Evolutionary conservation across 2,113 vertebrate genomes (phyloP).

Genomic region (Axis porcinus): DNA sequence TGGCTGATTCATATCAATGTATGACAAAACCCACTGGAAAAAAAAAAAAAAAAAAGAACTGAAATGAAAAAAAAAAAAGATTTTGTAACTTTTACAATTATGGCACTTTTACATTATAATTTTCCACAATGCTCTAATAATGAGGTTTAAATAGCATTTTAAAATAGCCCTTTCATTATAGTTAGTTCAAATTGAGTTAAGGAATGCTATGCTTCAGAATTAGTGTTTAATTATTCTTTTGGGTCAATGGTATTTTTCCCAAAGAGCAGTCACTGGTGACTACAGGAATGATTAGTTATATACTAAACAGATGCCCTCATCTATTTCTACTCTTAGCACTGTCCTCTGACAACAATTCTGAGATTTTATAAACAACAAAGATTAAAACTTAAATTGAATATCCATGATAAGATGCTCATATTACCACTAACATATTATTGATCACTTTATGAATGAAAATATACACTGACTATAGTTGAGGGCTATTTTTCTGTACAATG

Average conservation of each 20-base stretch:
- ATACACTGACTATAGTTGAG: background rate
- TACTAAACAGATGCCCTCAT: background rate
- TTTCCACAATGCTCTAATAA: background rate
- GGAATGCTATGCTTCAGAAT: background rate
- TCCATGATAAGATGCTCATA: background rate
- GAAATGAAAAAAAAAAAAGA: too few species aligned
- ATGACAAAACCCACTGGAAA: too few species aligned
- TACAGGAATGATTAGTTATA: background rate
- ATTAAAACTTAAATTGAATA: background rate
- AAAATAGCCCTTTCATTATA: background rate
- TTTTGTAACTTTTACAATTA: background rate
- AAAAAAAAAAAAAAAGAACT: too few species aligned
- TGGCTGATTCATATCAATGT: too few species aligned
- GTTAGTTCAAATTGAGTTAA: background rate
- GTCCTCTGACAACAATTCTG: background rate
- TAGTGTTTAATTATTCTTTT: background rate
- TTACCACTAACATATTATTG: background rate
- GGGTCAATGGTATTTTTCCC: background rate
- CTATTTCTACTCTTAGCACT: background rate
- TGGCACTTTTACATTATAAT: background rate
- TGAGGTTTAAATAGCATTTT: background rate
- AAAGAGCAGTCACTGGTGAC: background rate
- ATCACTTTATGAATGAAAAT: background rate
- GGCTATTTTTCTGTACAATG: background rate
- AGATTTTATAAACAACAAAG: background rate